Evolutionary conservation across 2,888 invertebrate species (phyloP), one percentile per base, ranked within the genome.

Genomic region (Hypolimnas misippus): DNA sequence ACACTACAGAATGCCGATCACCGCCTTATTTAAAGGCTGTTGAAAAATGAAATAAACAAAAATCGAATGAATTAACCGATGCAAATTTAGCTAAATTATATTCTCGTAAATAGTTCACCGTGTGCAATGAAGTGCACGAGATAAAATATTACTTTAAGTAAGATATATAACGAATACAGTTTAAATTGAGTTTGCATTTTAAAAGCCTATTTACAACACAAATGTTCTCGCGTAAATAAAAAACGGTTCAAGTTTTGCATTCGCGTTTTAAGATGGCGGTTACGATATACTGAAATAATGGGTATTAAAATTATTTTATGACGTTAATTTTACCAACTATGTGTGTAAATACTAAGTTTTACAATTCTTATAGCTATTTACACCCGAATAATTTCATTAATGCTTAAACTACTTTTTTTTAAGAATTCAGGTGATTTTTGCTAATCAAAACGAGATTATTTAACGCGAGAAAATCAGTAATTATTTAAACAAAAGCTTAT

Each of bases 101-200:
- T 33, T 29, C 19, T 25, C 44, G 17, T 59, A 59, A 59, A 59
- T n/a, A 44, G 17, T 44, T 38, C 51, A 19, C 21, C 29, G 12
- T 29, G 50, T 50, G 40, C 19, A 38, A 57, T 42, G 51, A 53
- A 62, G 25, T 62, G 51, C 46, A 42, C 46, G 35, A 16, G 49
- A 46, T 60, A 54, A 53, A 44, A 46, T 46, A 46, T 53, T 46
- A 46, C 46, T 44, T 42, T 19, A 62, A 62, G 65, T 54, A 62
- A 65, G 54, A 44, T 54, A 60, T 54, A 60, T 57, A 42, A 33
- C 33, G 59, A 62, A 68, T 65, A 66, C 70, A 70, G 65, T 69
- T 64, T 58, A 72, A 83, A 84, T 83, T 73, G 79, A 77, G 81
- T 87, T 86, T 84, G 82, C 83, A 86, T 87, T 83, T 82, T 82